phyloP scores from a whole-genome alignment of 2,888 invertebrate genomes.

The Morinoia aosen region DNA sequence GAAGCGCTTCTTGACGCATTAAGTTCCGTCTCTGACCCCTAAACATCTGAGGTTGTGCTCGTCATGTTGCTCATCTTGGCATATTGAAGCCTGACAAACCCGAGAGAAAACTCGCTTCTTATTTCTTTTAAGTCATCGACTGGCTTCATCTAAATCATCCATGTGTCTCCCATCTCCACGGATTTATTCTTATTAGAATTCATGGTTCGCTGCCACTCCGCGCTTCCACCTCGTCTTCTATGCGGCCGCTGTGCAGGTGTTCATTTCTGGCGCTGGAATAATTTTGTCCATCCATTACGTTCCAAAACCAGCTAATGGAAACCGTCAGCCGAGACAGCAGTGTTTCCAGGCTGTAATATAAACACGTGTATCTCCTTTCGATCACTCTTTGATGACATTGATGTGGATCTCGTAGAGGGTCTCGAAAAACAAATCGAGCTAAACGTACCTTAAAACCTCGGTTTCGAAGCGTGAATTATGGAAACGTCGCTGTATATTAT shows the following conservation, averaged over 20 bases:
- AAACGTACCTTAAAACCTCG: not conserved
- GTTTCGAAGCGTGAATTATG: not conserved
- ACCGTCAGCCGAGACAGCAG: not conserved
- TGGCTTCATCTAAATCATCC: not conserved
- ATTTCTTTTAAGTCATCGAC: not conserved
- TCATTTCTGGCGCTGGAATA: not conserved
- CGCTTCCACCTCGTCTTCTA: too few species aligned
- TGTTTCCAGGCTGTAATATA: not conserved
- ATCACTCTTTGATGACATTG: not conserved
- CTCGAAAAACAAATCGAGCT: not conserved
- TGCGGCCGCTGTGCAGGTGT: not conserved
- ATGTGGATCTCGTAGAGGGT: not conserved
- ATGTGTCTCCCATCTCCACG: not conserved
- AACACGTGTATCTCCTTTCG: not conserved
- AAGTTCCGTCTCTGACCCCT: too few species aligned
- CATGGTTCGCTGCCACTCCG: too few species aligned
- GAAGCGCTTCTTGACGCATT: too few species aligned
- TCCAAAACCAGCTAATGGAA: not conserved
- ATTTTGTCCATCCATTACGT: not conserved
- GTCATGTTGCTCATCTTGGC: too few species aligned
- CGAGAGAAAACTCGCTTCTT: not conserved
- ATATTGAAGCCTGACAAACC: not conserved
- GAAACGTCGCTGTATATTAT: not conserved
- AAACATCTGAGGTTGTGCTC: too few species aligned
- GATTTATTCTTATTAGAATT: not conserved